Evolutionary conservation across 2,888 invertebrate species (phyloP), one percentile per base, ranked within the genome.

Genomic region (Timandra comae): DNA sequence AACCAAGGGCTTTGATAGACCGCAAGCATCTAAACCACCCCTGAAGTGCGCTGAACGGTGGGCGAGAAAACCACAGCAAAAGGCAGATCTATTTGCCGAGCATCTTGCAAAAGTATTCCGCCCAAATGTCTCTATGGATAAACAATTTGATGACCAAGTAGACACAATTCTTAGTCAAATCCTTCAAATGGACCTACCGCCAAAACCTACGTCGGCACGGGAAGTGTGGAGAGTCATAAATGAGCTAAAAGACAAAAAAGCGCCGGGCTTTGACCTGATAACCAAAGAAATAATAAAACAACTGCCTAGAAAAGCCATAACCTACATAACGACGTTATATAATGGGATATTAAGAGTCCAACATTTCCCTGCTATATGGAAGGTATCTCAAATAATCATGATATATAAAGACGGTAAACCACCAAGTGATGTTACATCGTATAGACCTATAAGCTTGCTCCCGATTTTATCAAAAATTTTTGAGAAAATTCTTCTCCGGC

Each of bases 241-340:
- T 5, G 10, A 2, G 10, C 2, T 2, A 24, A 9, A 24, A 2
- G 1, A 24, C 2, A n/a, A 41, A 20, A 49, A 47, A 26, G 43
- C 48, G 7, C 46, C 46, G 4, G 48, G 46, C 1, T 53, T 35
- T 30, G 53, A 46, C 25, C 29, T 49, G 3, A 42, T 46, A 7
- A 42, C 34, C 4, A 30, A 36, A 20, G 33, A 37, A 25, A 12
- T 43, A 0, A 7, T 47, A 1, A 30, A 20, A 21, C 22, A 46
- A 22, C 26, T 49, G 1, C 50, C 46, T 6, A 33, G 9, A 13
- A 45, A 43, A 26, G 45, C 31, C 2, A 29, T 52, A 11, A 20
- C 34, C 1, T 43, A 30, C 20, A 27, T 49, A 5, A 40, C 42
- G 5, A 12, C 10, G 0, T 10, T 48, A 0, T 44, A 36, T 13